These are phyloP conservation scores for Melanotaenia boesemani DNA, from an alignment of 2,797 vertebrate species.

Conservation along the genomic window DNA sequence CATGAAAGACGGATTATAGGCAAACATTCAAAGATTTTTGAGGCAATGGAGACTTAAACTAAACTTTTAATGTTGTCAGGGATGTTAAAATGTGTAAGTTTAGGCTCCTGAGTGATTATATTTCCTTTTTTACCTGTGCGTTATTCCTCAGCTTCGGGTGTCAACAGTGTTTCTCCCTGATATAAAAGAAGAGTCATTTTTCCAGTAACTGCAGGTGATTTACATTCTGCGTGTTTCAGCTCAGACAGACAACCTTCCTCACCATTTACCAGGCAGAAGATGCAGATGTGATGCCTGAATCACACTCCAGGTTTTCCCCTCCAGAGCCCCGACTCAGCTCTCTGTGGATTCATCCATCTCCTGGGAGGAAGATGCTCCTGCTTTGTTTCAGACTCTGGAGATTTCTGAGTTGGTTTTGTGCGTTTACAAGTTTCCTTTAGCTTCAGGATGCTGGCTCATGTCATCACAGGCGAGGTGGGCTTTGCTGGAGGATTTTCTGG, in stretches of 20 bases:
- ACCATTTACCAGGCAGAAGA: constrained; percentile 9
- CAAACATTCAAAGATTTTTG: too few relatives aligned
- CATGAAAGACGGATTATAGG: too few relatives aligned
- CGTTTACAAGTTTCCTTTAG: constrained; percentile 15
- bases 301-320: constrained; percentile 5
- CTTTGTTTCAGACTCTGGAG: constrained; percentile 35
- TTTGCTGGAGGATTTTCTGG: not conserved
- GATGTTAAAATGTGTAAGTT: too few relatives aligned
- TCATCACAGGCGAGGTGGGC: not conserved
- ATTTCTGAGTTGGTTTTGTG: constrained; percentile 40
- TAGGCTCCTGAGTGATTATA: too few relatives aligned
- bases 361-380: too few relatives aligned
- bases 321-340: constrained; percentile 27
- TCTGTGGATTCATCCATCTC: constrained; percentile 27
- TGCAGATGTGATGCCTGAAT: not conserved
- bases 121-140: too few relatives aligned
- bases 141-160: too few relatives aligned
- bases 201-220: constrained; percentile 3
- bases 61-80: too few relatives aligned
- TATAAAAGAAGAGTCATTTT: too few relatives aligned
- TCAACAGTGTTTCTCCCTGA: not conserved
- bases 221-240: constrained; percentile 1
- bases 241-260: not conserved
- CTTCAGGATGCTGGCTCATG: not conserved
- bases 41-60: too few relatives aligned